These are phyloP conservation scores for Pogonophryne albipinna DNA, from an alignment of 2,797 vertebrate genomes.

Conservation along the genomic window DNA sequence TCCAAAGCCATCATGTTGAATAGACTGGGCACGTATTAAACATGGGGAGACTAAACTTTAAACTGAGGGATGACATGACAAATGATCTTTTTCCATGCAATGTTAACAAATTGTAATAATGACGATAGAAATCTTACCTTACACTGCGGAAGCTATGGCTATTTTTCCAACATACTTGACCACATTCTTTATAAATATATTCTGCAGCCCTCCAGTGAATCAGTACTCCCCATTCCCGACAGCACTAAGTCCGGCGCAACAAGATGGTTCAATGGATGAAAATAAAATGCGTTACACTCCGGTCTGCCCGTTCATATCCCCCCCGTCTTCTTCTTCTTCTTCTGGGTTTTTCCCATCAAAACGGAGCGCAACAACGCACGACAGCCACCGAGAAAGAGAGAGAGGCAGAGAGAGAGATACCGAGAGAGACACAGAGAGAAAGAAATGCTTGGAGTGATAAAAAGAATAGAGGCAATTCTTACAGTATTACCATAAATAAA, in stretches of 20 bases:
- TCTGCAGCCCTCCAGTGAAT: slow-evolving; percentile 88
- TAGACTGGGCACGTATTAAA: slow-evolving; percentile 55
- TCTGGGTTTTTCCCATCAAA: slow-evolving; percentile 83
- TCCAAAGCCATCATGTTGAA: slow-evolving; percentile 55
- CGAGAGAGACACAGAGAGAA: slow-evolving; percentile 25
- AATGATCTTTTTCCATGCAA: slow-evolving; percentile 37
- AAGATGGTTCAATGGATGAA: slow-evolving; percentile 86
- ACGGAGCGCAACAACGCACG: slow-evolving; percentile 80
- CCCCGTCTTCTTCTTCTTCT: slow-evolving; percentile 72
- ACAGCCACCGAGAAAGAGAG: slow-evolving; percentile 69
- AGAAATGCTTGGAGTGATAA: slow-evolving; percentile 76
- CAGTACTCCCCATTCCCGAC: slow-evolving; percentile 93
- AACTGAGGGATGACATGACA: slow-evolving; percentile 65
- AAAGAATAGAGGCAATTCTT: slow-evolving; percentile 67
- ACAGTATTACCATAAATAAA: slow-evolving; percentile 75
- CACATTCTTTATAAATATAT: slow-evolving; percentile 89
- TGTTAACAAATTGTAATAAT: slow-evolving; percentile 21
- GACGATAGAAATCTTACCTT: slow-evolving; percentile 87
- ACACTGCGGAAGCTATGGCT: slow-evolving; percentile 98
- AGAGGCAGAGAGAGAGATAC: slow-evolving; percentile 16
- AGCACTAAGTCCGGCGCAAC: slow-evolving; percentile 87
- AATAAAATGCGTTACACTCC: slow-evolving; percentile 86
- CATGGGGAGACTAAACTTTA: slow-evolving; percentile 75
- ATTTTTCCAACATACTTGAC: slow-evolving; percentile 95
- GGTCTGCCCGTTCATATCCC: slow-evolving; percentile 82